These are phyloP conservation scores for Epizoanthus fatuus DNA, from an alignment of 92 coral and sea anemone species.

Conservation along the genomic window DNA sequence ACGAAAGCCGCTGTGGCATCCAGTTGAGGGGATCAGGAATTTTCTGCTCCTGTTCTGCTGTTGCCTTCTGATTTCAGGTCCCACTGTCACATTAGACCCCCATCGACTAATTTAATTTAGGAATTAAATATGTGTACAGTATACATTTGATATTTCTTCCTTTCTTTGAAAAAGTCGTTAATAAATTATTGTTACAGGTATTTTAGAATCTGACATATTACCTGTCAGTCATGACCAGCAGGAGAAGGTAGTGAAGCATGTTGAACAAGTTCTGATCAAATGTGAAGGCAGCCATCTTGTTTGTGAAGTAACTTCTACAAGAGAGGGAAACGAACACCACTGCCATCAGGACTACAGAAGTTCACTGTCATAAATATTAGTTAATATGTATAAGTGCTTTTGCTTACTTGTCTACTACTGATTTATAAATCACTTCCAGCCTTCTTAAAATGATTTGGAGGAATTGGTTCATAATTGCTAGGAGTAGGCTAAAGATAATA, in stretches of 20 bases:
- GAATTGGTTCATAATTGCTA: too few relatives aligned
- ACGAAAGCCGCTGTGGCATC: too few relatives aligned
- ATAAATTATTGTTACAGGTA: background rate
- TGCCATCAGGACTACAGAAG: background rate
- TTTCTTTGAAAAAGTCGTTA: background rate
- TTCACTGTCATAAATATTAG: background rate
- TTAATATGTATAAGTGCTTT: too few relatives aligned
- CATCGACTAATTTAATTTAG: too few relatives aligned
- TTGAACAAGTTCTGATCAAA: constrained; percentile 66
- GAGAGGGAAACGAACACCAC: background rate
- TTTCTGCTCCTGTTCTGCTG: too few relatives aligned
- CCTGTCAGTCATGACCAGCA: constrained; percentile 79
- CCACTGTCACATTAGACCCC: too few relatives aligned
- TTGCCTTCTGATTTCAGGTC: too few relatives aligned
- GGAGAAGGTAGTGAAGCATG: constrained; percentile 73
- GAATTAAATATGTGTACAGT: too few relatives aligned
- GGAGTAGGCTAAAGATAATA: too few relatives aligned
- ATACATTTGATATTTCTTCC: background rate
- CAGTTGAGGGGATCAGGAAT: too few relatives aligned
- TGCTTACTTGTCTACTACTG: background rate
- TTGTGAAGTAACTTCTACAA: constrained; percentile 55
- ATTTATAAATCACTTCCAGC: too few relatives aligned
- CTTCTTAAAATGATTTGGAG: too few relatives aligned
- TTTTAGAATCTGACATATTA: background rate
- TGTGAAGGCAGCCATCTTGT: constrained; percentile 58